Evolutionary conservation across 2,888 invertebrate genomes (phyloP), one percentile per base, ranked within the genome.

Genomic region (Lutraria lutraria): DNA sequence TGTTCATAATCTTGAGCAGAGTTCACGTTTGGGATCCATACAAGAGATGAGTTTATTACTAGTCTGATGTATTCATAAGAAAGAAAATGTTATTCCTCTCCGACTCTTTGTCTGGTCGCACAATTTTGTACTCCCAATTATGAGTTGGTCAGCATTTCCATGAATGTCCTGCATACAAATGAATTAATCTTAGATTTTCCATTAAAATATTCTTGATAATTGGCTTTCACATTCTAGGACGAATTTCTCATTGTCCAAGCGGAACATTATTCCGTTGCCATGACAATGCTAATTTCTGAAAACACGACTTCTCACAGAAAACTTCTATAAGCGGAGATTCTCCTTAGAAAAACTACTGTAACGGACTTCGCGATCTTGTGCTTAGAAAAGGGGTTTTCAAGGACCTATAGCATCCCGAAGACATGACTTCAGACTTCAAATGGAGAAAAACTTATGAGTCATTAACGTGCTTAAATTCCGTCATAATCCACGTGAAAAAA

Each of bases 161-260:
- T 76, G 25, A 76, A 76, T 76, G 76, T 16, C 34, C 25, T 76
- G 76, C 76, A 76, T 76, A 19, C 76, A 76, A 76, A 76, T 76
- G 76, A 76, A 76, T 76, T 34, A 76, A 76, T 76, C 19, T 76
- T 34, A 76, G 76, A 76, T 19, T 16, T 43, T 76, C 76, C 76
- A 76, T 76, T 76, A 76, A 76, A 72, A 76, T 31, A 76, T 31
- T 31, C 31, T 34, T 15, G 19, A 31, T 76, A 76, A 76, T 76
- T 76, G 76, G 76, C 76, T 76, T 76, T 76, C 76, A n/a, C n/a
- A 19, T 76, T 76, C 25, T 29, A 76, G 15, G 31, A 34, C 25
- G 16, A 31, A 34, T 19, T 34, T 76, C 21, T 56, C 34, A 76
- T 76, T 76, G 76, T 76, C 76, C 76, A 34, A 29, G 76, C 31